Percentiles rank a stretch among this genome's conserved stretches.
Evolutionary conservation across 2,113 vertebrate species (phyloP).

Genomic region (Gallinago paraguaiae): DNA sequence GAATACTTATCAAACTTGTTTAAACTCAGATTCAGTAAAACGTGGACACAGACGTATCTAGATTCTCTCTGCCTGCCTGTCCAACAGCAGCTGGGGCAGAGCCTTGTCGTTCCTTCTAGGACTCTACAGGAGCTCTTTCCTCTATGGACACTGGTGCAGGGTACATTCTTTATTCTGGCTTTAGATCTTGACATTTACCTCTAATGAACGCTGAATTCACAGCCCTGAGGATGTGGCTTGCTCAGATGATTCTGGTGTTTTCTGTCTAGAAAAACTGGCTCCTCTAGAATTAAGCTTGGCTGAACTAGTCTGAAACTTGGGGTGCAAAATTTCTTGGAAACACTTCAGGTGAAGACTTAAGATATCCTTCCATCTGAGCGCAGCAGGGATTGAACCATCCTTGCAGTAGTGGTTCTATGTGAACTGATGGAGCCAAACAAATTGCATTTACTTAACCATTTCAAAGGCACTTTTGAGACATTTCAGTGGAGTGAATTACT

Average conservation of each 20-base stretch:
- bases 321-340: not conserved
- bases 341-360: not conserved
- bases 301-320: not conserved
- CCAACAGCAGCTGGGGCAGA: not conserved
- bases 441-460: not conserved
- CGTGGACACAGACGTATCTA: not conserved
- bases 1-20: not conserved
- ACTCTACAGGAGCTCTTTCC: slow-evolving; percentile 66
- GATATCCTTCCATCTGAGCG: not conserved
- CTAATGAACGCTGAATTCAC: not conserved
- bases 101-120: not conserved
- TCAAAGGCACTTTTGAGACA: not conserved
- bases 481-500: not conserved
- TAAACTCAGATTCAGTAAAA: slow-evolving; percentile 40
- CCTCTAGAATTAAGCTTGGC: not conserved
- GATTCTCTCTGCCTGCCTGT: not conserved
- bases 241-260: not conserved
- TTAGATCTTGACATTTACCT: not conserved
- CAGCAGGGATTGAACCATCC: not conserved
- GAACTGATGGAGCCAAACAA: not conserved
- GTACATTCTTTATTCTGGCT: not conserved
- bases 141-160: not conserved
- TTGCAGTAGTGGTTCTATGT: not conserved
- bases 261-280: not conserved
- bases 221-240: not conserved